Evolutionary conservation across 2,113 vertebrate species (phyloP), one percentile per base, ranked within the genome.

Genomic region (Pomatorhinus ruficollis): DNA sequence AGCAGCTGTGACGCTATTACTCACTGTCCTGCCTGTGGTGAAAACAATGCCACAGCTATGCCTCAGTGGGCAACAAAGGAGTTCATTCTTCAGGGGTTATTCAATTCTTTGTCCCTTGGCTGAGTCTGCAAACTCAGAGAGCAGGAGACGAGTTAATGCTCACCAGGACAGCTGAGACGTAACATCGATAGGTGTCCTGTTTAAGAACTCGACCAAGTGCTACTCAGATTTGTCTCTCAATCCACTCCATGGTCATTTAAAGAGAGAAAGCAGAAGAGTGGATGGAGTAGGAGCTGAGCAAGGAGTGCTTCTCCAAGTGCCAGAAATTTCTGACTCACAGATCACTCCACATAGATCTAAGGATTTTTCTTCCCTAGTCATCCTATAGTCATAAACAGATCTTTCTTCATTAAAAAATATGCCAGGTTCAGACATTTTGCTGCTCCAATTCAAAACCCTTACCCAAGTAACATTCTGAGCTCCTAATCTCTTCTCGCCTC

Each of bases 11-110:
- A 78, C 3, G 4, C 79, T 93, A 96, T 94, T 96, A 94, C 82
- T 96, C 96, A 93, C 85, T 86, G 88, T 94, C 84, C 88, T 70
- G 82, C 90, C 82, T 2, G 0, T 94, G 84, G 82, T 93, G 91
- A 93, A 91, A 96, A 95, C 95, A 96, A 96, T 87, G 91, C 93
- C 92, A 90, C 83, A 83, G 96, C 94, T 90, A 95, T 95, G 96
- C 91, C 93, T 96, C 56, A 14, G 85, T 92, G 91, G 93, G 83
- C 95, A 88, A 95, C 90, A 94, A 86, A 95, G 71, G 39, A 93
- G 93, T 75, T 87, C 87, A 96, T 87, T 96, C 88, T 91, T 82
- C 93, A 83, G 40, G 76, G 52, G 79, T 86, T 95, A 94, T 84
- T 94, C 92, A 81, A 24, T 79, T 78, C 80, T 88, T 87, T 93